A percentile compares a stretch with the other conserved stretches of the same genome.
phyloP scores from a whole-genome alignment of 2,113 vertebrate genomes.

The Muscicapa adusta region DNA sequence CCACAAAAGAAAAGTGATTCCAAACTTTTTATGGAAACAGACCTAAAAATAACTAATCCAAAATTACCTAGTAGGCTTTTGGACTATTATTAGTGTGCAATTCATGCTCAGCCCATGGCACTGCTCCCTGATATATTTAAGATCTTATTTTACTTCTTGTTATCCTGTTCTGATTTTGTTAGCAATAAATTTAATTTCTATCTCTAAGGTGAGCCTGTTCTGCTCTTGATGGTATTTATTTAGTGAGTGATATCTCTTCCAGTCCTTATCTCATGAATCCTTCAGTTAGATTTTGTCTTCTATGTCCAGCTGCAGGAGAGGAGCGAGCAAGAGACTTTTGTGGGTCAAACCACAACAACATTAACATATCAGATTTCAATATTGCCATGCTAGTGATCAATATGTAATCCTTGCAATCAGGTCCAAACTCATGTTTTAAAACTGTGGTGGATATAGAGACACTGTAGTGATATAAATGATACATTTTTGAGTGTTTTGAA shows the following conservation, averaged over 20 bases:
- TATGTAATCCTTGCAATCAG: background rate
- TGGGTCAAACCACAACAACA: background rate
- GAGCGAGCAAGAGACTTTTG: accelerated
- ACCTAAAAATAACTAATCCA: background rate
- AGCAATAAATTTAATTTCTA: background rate
- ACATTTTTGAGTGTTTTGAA: background rate
- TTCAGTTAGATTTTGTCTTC: background rate
- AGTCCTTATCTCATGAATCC: background rate
- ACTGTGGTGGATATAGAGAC: background rate
- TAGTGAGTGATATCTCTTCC: background rate
- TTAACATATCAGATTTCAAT: background rate
- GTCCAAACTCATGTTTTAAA: background rate
- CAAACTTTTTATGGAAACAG: background rate
- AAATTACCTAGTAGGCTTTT: background rate
- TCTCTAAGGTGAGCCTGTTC: too few relatives aligned
- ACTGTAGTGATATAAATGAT: background rate
- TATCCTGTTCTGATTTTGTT: background rate
- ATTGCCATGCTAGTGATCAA: background rate
- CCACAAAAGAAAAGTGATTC: background rate
- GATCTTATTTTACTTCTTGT: background rate
- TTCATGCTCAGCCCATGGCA: background rate
- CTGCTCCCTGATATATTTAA: background rate
- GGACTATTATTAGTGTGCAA: background rate
- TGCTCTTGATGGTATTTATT: background rate
- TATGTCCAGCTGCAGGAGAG: background rate